These are phyloP conservation scores for Lophotis ruficrista DNA, from an alignment of 2,113 vertebrate species.

Conservation along the genomic window DNA sequence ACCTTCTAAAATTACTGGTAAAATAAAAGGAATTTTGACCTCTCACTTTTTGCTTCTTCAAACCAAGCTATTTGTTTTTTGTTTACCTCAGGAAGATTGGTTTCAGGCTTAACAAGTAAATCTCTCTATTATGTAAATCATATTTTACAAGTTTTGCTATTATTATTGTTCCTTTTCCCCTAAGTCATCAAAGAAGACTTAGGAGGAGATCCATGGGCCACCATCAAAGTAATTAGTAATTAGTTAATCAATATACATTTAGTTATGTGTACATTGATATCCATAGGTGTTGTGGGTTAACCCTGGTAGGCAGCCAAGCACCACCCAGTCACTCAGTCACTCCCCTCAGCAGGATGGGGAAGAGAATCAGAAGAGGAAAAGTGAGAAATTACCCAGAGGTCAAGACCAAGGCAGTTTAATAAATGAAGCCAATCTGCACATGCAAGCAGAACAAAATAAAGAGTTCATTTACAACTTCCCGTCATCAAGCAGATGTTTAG, in stretches of 20 bases:
- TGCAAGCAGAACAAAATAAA: not conserved
- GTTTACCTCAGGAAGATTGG: not conserved
- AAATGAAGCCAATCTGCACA: not conserved
- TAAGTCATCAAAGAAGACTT: not conserved
- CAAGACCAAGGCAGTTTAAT: not conserved
- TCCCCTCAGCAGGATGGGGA: not conserved
- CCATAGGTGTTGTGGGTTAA: not conserved
- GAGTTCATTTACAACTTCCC: not conserved
- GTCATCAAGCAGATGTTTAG: not conserved
- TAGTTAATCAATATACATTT: not conserved
- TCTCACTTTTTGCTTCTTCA: not conserved
- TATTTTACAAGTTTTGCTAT: not conserved
- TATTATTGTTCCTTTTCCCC: not conserved
- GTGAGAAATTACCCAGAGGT: not conserved
- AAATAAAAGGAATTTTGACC: not conserved
- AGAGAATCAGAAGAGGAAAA: not conserved
- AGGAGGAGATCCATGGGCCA: not conserved
- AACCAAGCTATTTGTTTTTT: not conserved
- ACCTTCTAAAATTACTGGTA: not conserved
- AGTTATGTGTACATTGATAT: not conserved
- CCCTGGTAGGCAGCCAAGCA: not conserved
- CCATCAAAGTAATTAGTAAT: not conserved
- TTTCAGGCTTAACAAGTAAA: not conserved
- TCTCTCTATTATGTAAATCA: not conserved
- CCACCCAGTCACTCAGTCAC: accelerated